A percentile compares a stretch with the other conserved stretches of the same genome.
Conservation (phyloP, 1,140 invertebrate species). For the Caenorhabditis remanei region DNA sequence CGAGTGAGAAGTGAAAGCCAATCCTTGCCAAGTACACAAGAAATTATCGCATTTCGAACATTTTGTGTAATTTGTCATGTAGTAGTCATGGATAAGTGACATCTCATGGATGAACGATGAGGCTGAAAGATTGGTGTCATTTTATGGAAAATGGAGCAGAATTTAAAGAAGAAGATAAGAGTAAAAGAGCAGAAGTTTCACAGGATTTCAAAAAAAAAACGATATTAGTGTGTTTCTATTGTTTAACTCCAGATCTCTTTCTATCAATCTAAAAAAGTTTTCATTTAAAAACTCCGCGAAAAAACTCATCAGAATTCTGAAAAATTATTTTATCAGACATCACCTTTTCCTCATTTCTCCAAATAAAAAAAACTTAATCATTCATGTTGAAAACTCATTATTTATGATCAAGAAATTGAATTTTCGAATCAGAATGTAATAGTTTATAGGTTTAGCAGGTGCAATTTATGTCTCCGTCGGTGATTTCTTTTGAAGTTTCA, state of each 20-base stretch:
- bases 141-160: too few relatives aligned
- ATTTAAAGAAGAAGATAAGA: too few relatives aligned
- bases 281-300: too few relatives aligned
- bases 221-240: too few relatives aligned
- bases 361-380: slow-evolving; percentile 1
- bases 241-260: too few relatives aligned
- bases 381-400: not conserved
- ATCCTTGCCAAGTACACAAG: slow-evolving; percentile 3
- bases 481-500: too few relatives aligned
- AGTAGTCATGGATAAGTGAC: not conserved
- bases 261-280: too few relatives aligned
- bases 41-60: not conserved
- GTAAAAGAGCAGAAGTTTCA: too few relatives aligned
- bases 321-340: not conserved
- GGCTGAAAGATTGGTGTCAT: not conserved
- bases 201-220: too few relatives aligned
- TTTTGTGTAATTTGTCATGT: slow-evolving; percentile 17
- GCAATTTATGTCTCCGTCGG: not conserved
- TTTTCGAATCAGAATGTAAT: not conserved
- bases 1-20: slow-evolving; percentile 2
- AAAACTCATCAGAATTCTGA: too few relatives aligned
- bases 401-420: too few relatives aligned
- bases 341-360: not conserved
- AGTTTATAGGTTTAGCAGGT: not conserved
- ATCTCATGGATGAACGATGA: not conserved